phyloP scores from a whole-genome alignment of 2,113 vertebrate species.

The Bombycilla garrulus region DNA sequence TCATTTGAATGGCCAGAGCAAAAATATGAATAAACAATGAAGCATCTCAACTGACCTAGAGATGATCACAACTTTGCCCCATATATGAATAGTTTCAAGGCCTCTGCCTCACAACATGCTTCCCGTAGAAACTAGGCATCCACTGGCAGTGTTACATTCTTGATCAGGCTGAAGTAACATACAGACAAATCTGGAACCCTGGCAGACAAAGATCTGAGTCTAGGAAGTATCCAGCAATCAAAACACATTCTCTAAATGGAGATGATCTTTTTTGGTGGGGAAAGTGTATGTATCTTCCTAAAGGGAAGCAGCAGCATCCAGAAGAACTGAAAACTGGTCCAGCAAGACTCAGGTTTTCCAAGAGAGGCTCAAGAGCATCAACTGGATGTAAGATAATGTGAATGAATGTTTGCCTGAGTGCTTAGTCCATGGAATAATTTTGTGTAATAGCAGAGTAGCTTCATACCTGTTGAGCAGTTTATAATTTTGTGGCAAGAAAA shows the following conservation, averaged over 20 bases:
- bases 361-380: not conserved
- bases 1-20: not conserved
- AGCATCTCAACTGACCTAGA: not conserved
- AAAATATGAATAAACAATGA: not conserved
- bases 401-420: not conserved
- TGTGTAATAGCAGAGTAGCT: not conserved
- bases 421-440: not conserved
- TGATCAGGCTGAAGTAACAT: not conserved
- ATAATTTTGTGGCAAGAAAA: not conserved
- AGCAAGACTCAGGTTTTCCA: not conserved
- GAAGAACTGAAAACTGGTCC: not conserved
- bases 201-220: not conserved
- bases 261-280: fast-evolving
- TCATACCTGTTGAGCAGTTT: not conserved
- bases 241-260: not conserved
- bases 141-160: not conserved
- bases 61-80: not conserved
- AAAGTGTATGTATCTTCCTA: not conserved
- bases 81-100: not conserved
- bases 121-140: not conserved
- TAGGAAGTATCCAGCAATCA: not conserved
- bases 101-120: not conserved
- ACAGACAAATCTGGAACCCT: not conserved
- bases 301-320: not conserved
- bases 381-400: not conserved